Evolutionary conservation across 1,140 invertebrate genomes (phyloP), one percentile per base, ranked within the genome.

Genomic region (Ericerus pela): DNA sequence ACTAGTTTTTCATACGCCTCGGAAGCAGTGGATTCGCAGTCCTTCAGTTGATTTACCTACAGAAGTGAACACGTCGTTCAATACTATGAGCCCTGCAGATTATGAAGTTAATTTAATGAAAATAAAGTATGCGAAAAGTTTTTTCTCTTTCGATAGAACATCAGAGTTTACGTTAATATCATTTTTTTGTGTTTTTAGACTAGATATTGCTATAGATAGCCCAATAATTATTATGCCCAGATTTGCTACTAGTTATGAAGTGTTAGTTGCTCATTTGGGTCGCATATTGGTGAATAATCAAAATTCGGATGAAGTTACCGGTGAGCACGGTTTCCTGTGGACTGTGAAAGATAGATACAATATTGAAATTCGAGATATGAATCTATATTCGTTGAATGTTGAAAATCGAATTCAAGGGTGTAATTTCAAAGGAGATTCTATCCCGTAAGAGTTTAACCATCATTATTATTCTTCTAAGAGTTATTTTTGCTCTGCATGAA

Each of bases 211-310:
- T 37, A 72, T 96, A 51, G 85, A 92, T 65, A 92, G 87, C 57
- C 93, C 93, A 1, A 86, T 96, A 24, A 75, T 96, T 43, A 82
- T 95, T 27, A 69, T 96, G 43, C 91, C 92, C 0, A 73, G 84
- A 54, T 78, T 79, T 6, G 75, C 80, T n/a, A 75, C 75, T 26
- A 92, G 88, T 69, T 63, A 78, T 16, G 78, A 91, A 65, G 88
- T 95, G 20, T 77, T 95, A 51, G 85, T 96, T 14, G 88, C 87
- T n/a, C 89, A 94, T 73, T 75, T 97, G 47, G 93, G 93, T 28
- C 83, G 87, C 65, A 95, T 96, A 64, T 80, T 78, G 22, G 71
- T 92, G 61, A 67, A 47, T 51, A 65, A 65, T 28, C 20, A 47
- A 47, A 24, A 47, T 24, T 47, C 47, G 22, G 51, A 58, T 28